These are phyloP conservation scores for Megaceryle maxima DNA, from an alignment of 2,113 vertebrate species.

Conservation along the genomic window DNA sequence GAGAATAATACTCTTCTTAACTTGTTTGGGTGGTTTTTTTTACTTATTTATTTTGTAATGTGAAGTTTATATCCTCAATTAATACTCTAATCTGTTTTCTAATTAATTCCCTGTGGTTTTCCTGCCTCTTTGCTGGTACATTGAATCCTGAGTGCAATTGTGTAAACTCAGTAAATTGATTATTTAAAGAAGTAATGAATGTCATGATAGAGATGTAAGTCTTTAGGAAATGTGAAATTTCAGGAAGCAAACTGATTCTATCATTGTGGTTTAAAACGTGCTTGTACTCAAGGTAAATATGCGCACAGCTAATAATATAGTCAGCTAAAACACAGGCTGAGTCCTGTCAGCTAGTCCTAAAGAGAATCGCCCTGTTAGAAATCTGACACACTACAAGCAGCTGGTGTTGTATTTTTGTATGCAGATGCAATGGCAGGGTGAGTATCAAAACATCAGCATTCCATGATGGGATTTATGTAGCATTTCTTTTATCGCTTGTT, in stretches of 20 bases:
- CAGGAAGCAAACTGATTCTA: background rate
- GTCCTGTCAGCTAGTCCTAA: conserved; percentile 21
- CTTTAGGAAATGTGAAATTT: background rate
- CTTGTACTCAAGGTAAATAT: background rate
- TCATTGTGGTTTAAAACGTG: background rate
- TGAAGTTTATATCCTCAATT: conserved; percentile 48
- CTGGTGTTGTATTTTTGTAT: conserved; percentile 31
- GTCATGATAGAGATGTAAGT: background rate
- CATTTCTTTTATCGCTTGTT: conserved; percentile 9
- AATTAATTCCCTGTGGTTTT: conserved; percentile 50
- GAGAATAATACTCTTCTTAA: conserved; percentile 6
- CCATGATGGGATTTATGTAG: conserved; percentile 22
- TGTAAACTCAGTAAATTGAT: conserved; percentile 44
- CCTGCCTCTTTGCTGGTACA: conserved; percentile 38
- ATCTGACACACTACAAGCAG: conserved; percentile 21
- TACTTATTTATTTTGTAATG: background rate
- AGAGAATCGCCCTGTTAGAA: background rate
- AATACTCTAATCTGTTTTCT: conserved; percentile 60
- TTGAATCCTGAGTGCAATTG: conserved; percentile 30
- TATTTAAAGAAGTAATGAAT: conserved; percentile 40
- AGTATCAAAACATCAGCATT: conserved; percentile 30
- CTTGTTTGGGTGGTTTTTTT: background rate
- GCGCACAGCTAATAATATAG: background rate
- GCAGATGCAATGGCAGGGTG: conserved; percentile 50
- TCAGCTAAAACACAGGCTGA: background rate